Evolutionary conservation across 2,113 vertebrate genomes (phyloP).

Genomic region (Ceyx melanurus): DNA sequence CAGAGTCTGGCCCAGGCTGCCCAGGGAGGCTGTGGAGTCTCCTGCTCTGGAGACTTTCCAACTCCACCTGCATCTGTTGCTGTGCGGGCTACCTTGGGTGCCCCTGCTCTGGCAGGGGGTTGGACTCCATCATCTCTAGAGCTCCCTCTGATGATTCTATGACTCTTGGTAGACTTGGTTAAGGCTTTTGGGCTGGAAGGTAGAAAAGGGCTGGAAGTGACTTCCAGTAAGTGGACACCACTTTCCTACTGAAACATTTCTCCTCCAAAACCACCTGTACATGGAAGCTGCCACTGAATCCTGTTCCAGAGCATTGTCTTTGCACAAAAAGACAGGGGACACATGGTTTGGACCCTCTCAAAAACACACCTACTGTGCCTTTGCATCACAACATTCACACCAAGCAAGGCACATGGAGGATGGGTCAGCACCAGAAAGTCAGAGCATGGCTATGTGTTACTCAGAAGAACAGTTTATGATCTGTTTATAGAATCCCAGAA

Average conservation of each 20-base stretch:
- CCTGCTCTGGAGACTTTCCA: too few relatives aligned
- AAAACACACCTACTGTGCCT: neutral
- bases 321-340: neutral
- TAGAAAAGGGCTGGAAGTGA: neutral
- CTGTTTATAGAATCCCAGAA: neutral
- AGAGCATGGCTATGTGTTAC: neutral
- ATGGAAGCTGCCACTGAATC: accelerated
- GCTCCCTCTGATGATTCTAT: too few relatives aligned
- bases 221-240: neutral
- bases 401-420: neutral
- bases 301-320: neutral
- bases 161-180: neutral
- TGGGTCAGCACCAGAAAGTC: neutral
- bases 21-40: too few relatives aligned
- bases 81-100: too few relatives aligned
- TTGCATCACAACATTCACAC: neutral
- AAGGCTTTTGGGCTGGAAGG: neutral
- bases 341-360: neutral
- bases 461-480: neutral
- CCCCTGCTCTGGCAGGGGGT: too few relatives aligned
- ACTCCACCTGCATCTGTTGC: too few relatives aligned
- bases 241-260: neutral
- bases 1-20: too few relatives aligned
- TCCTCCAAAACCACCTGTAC: neutral
- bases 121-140: too few relatives aligned